Percentiles rank a stretch among this genome's conserved stretches.
These are phyloP conservation scores for Cyphomyrus discorhynchus DNA, from an alignment of 2,113 vertebrate species.

Conservation along the genomic window DNA sequence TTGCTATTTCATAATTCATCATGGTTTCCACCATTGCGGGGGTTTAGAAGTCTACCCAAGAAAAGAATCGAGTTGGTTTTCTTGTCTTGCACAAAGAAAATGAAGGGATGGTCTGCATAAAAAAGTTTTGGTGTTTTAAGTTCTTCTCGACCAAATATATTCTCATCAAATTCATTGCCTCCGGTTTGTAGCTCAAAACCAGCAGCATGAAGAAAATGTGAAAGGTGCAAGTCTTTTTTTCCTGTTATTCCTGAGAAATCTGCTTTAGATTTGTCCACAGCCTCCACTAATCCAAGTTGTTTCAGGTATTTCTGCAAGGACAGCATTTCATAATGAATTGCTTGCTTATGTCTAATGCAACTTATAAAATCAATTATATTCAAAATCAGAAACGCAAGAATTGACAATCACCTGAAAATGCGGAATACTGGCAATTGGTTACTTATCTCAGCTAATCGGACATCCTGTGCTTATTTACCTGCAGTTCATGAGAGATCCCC, in stretches of 20 bases:
- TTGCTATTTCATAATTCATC: slow-evolving; percentile 25
- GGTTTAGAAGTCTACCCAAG: slow-evolving; percentile 26
- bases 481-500: slow-evolving; percentile 17
- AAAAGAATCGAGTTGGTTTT: slow-evolving; percentile 20
- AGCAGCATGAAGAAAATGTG: slow-evolving; percentile 19
- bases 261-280: slow-evolving; percentile 26
- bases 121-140: slow-evolving; percentile 23
- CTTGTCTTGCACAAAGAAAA: slow-evolving; percentile 28
- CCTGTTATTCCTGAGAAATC: slow-evolving; percentile 34
- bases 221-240: slow-evolving; percentile 20
- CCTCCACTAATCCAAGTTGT: slow-evolving; percentile 28
- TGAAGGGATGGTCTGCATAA: slow-evolving; percentile 27
- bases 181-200: slow-evolving; percentile 17
- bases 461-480: slow-evolving; percentile 5
- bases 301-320: slow-evolving; percentile 25
- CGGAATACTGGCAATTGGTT: background rate
- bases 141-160: slow-evolving; percentile 2
- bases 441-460: background rate
- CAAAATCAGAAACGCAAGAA: background rate
- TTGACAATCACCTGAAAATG: background rate
- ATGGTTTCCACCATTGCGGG: slow-evolving; percentile 14
- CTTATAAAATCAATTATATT: background rate
- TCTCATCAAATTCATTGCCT: slow-evolving; percentile 19
- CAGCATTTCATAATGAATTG: background rate
- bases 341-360: background rate